A percentile compares a stretch with the other conserved stretches of the same genome.
Conservation (phyloP, 2,797 vertebrate genomes). For the Iguana delicatissima region DNA sequence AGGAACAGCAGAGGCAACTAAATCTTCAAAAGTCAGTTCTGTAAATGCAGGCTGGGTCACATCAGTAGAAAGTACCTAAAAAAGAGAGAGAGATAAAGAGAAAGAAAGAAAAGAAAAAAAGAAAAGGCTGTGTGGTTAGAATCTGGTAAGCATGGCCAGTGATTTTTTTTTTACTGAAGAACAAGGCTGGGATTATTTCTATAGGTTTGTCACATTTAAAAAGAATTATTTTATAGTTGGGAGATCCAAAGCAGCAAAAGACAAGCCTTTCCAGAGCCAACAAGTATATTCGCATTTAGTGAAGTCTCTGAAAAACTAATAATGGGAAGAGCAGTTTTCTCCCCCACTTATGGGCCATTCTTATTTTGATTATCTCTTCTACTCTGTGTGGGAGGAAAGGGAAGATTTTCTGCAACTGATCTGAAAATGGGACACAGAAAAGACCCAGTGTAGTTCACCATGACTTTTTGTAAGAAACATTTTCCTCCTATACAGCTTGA, state of each 20-base stretch:
- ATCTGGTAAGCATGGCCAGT: not conserved
- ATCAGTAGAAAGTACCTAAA: slow-evolving; percentile 66
- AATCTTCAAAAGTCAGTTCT: slow-evolving; percentile 87
- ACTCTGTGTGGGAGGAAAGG: not conserved
- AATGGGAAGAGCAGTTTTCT: not conserved
- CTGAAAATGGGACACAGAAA: not conserved
- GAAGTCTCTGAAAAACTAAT: not conserved
- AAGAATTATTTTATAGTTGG: not conserved
- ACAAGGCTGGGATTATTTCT: not conserved
- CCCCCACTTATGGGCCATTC: not conserved
- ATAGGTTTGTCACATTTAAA: not conserved
- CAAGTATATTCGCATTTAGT: not conserved
- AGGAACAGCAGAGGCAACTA: slow-evolving; percentile 87
- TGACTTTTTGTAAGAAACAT: not conserved
- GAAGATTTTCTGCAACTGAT: not conserved
- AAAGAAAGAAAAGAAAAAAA: slow-evolving; percentile 33
- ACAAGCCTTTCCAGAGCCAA: not conserved
- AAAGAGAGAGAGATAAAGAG: not conserved
- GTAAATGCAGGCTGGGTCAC: slow-evolving; percentile 80
- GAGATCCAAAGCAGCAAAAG: not conserved
- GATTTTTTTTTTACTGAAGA: slow-evolving; percentile 5
- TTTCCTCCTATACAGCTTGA: not conserved
- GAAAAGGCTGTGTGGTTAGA: not conserved
- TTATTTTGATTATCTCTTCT: not conserved
- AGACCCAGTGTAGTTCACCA: not conserved